Base-by-base conservation (phyloP, 2,113 vertebrate species). In the Bos javanicus region DNA sequence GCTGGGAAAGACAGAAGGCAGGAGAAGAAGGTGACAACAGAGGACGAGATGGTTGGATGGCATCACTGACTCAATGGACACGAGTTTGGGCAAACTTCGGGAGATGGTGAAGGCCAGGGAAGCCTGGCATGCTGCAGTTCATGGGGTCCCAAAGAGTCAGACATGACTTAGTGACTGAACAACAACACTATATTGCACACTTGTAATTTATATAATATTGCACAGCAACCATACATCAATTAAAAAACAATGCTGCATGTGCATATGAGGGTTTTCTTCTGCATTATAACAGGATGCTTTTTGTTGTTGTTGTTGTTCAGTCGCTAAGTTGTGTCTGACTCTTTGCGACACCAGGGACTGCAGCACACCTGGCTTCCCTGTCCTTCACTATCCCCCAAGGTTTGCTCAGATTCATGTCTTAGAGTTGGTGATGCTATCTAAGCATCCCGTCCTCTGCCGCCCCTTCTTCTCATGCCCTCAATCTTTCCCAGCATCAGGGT, bases 311-410 rank as follows among this genome's bases (percentile, higher is more conserved):
- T 67, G 64, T 9, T 25, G 19, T 39, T 74, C 36, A 39, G 1
- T 25, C 2, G 2, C 36, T 25, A 74, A 74, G n/a, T 23, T 39
- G 67, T 74, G 67, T 74, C 67, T 39, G 67, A 39, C 1, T 74
- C n/a, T 71, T 71, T 39, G 19, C 0, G 17, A 71, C 9, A 6
- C n/a, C 9, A 71, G 11, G 9, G n/a, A 23, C 19, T 71, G 19
- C n/a, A 71, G 64, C 64, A 23, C 9, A 2, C n/a, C 64, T 71
- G n/a, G n/a, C 5, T 36, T 71, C n/a, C n/a, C 67, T 12, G n/a
- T 71, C 67, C 67, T 71, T 71, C 19, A 71, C 19, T 71, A 11
- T 39, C 67, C 39, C 67, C n/a, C 67, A 71, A 71, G 67, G 9
- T 39, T 39, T 71, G 19, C 67, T 71, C 67, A 71, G n/a, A 71